Evolutionary conservation across 2,797 vertebrate species (phyloP).

Genomic region (Oophaga sylvatica): DNA sequence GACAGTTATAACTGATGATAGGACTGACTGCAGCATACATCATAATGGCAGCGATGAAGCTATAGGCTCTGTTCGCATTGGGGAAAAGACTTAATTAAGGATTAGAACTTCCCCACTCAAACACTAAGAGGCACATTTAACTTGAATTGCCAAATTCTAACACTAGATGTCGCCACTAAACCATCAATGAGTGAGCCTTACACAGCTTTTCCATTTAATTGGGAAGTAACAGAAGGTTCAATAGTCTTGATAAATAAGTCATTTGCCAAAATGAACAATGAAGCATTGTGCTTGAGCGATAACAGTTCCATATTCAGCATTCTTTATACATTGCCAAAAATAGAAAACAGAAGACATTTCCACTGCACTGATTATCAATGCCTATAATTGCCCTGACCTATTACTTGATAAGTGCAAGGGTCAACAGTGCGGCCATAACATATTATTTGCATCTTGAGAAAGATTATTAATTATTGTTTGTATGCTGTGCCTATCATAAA

Average conservation of each 20-base stretch:
- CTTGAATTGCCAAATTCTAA: not conserved
- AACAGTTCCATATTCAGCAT: conserved; percentile 23
- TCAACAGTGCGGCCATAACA: not conserved
- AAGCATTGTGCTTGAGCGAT: conserved; percentile 52
- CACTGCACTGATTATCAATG: not conserved
- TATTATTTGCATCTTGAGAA: not conserved
- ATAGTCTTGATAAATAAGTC: conserved; percentile 55
- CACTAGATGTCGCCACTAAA: conserved; percentile 55
- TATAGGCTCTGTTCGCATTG: not conserved
- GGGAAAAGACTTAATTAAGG: not conserved
- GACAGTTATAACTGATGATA: not conserved
- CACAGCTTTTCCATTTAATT: conserved; percentile 45
- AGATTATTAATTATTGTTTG: not conserved
- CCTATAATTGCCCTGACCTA: not conserved
- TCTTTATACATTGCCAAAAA: conserved; percentile 20
- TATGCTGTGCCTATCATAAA: not conserved
- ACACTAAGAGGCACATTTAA: not conserved
- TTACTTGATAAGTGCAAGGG: not conserved
- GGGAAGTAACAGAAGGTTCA: conserved; percentile 55
- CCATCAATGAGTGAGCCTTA: conserved; percentile 3
- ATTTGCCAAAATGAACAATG: conserved; percentile 48
- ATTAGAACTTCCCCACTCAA: not conserved
- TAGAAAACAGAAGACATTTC: not conserved
- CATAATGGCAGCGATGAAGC: conserved; percentile 14
- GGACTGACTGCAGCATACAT: conserved; percentile 20